A percentile compares a stretch with the other conserved stretches of the same genome.
Conservation (phyloP, 2,888 invertebrate species). For the Mechanitis messenoides region DNA sequence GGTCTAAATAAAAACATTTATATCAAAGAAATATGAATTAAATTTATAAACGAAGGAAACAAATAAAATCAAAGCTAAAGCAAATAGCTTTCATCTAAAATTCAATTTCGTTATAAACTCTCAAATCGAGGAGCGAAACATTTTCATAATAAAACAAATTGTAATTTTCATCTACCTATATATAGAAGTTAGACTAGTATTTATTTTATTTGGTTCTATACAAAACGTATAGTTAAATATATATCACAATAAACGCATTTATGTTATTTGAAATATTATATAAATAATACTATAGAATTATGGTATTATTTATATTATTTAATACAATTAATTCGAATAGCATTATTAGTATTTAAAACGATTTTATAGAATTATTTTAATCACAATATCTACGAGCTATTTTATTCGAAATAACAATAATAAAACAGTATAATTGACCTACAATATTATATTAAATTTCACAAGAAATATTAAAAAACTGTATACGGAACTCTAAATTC, state of each 20-base stretch:
- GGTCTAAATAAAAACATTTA: no score
- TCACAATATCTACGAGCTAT: no score
- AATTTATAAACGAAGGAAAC: slow-evolving; percentile 3
- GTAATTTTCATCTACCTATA: slow-evolving; percentile 21
- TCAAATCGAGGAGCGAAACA: slow-evolving; percentile 18
- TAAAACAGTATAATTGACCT: no score
- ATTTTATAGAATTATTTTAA: no score
- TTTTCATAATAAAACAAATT: slow-evolving; percentile 27
- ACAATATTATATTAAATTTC: no score
- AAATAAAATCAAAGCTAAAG: slow-evolving; percentile 11
- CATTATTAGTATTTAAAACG: no score
- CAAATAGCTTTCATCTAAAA: slow-evolving; percentile 17
- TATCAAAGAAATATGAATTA: background rate
- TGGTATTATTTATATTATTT: no score
- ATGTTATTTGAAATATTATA: background rate
- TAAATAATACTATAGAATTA: background rate
- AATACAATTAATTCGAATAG: no score
- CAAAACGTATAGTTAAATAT: background rate
- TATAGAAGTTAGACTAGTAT: background rate
- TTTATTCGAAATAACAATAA: no score
- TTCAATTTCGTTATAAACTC: slow-evolving; percentile 24
- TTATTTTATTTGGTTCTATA: background rate
- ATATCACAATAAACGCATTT: background rate
- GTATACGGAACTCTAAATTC: slow-evolving; percentile 14
- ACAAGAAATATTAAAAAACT: background rate